Percentiles rank a stretch among this genome's conserved stretches.
phyloP scores from a whole-genome alignment of 2,113 vertebrate genomes.

The Phrynocephalus versicolor region DNA sequence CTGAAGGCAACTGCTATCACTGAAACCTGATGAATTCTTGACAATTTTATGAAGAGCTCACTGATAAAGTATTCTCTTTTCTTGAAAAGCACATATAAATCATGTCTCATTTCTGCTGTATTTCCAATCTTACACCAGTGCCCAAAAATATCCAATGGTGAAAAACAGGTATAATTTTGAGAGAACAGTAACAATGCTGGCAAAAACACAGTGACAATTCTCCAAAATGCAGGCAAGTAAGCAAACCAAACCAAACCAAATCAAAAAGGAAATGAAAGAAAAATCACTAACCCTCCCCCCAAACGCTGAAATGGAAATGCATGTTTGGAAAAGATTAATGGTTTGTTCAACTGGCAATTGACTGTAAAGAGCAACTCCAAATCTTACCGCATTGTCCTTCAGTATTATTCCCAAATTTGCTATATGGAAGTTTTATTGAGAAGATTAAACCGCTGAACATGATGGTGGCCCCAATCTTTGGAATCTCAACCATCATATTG shows the following conservation, averaged over 20 bases:
- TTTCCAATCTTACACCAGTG: background rate
- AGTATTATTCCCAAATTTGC: conserved; percentile 82
- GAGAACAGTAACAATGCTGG: too few species aligned
- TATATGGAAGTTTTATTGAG: conserved; percentile 79
- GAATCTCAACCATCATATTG: conserved; percentile 78
- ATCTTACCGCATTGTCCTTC: conserved; percentile 92
- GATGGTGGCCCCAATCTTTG: conserved; percentile 69
- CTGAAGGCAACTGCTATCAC: accelerated
- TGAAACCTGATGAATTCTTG: background rate
- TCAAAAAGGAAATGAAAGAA: too few species aligned
- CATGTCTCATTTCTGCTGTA: background rate
- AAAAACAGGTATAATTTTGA: background rate
- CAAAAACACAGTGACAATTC: background rate
- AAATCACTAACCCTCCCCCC: too few species aligned
- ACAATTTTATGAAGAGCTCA: background rate
- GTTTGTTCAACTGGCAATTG: background rate
- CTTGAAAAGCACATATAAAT: background rate
- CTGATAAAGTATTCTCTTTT: background rate
- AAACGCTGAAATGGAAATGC: background rate
- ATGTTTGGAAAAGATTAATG: background rate
- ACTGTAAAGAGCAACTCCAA: background rate
- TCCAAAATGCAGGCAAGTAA: background rate
- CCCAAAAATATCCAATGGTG: background rate
- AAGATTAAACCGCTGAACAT: conserved; percentile 80
- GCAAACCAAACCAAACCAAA: too few species aligned